Conservation (phyloP, 1,140 invertebrate genomes). For the Belonocnema kinseyi region DNA sequence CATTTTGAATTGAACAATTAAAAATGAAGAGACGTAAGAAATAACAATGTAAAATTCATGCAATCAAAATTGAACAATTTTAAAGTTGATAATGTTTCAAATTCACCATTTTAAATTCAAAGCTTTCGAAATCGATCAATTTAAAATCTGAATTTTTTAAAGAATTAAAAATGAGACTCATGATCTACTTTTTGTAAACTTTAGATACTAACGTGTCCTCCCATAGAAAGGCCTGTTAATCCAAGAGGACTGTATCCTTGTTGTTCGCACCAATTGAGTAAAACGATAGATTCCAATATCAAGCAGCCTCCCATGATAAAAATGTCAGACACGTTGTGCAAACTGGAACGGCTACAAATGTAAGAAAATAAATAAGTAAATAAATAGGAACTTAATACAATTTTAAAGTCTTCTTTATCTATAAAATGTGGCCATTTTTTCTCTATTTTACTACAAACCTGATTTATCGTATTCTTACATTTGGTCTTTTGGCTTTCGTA, state of each 20-base stretch:
- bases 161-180: too few species aligned
- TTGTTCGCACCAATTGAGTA: constrained; percentile 95
- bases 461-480: constrained; percentile 79
- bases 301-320: constrained; percentile 99
- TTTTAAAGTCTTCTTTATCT: too few species aligned
- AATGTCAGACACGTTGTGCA: constrained; percentile 97
- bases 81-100: not conserved
- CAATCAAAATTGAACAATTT: constrained; percentile 13
- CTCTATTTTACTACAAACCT: constrained; percentile 48
- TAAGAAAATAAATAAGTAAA: constrained; percentile 42
- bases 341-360: constrained; percentile 86
- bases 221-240: constrained; percentile 99
- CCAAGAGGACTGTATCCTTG: constrained; percentile 93
- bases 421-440: not conserved
- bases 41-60: too few species aligned
- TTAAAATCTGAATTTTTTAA: too few species aligned
- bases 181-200: not conserved
- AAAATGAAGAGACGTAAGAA: too few species aligned
- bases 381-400: not conserved
- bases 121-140: too few species aligned
- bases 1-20: too few species aligned
- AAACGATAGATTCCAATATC: constrained; percentile 93
- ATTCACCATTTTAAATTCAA: not conserved
- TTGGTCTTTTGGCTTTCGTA: constrained; percentile 94
- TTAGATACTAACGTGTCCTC: constrained; percentile 90